Percentiles rank a stretch among this genome's conserved stretches.
Conservation (phyloP, 2,113 vertebrate genomes). For the Maccullochella peelii region DNA sequence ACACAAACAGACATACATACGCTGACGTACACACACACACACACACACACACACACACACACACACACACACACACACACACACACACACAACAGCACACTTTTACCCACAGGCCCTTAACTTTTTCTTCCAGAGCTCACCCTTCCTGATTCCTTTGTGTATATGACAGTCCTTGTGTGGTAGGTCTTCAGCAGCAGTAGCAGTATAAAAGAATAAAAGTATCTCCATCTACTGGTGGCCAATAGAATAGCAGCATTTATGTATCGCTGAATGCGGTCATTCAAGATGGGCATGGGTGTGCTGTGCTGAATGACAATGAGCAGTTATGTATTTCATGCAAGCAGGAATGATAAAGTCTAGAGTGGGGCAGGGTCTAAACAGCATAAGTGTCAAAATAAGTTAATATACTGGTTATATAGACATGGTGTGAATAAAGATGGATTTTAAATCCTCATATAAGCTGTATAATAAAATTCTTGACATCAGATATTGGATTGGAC, state of each 20-base stretch:
- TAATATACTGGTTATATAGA: slow-evolving; percentile 39
- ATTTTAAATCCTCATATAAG: slow-evolving; percentile 60
- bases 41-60: background rate
- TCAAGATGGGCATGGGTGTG: slow-evolving; percentile 47
- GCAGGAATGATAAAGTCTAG: slow-evolving; percentile 27
- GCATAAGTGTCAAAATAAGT: slow-evolving; percentile 46
- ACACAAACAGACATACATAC: slow-evolving; percentile 26
- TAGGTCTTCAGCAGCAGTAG: slow-evolving; percentile 43
- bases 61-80: background rate
- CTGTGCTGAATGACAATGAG: slow-evolving; percentile 55
- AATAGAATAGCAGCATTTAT: slow-evolving; percentile 70
- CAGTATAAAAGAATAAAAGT: slow-evolving; percentile 50
- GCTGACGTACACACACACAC: background rate
- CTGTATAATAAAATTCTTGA: slow-evolving; percentile 66
- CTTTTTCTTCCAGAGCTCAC: slow-evolving; percentile 22
- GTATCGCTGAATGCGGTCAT: slow-evolving; percentile 41
- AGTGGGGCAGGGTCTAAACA: slow-evolving; percentile 34
- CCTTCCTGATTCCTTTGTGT: slow-evolving; percentile 24
- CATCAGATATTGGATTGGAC: slow-evolving; percentile 75
- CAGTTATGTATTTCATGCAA: slow-evolving; percentile 54
- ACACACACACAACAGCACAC: slow-evolving; percentile 22
- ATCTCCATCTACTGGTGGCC: slow-evolving; percentile 66
- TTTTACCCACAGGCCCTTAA: slow-evolving; percentile 9
- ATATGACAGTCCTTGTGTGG: slow-evolving; percentile 34
- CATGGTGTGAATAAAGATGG: slow-evolving; percentile 32